These are phyloP conservation scores for Abramis brama DNA, from an alignment of 2,113 vertebrate species.

Conservation along the genomic window DNA sequence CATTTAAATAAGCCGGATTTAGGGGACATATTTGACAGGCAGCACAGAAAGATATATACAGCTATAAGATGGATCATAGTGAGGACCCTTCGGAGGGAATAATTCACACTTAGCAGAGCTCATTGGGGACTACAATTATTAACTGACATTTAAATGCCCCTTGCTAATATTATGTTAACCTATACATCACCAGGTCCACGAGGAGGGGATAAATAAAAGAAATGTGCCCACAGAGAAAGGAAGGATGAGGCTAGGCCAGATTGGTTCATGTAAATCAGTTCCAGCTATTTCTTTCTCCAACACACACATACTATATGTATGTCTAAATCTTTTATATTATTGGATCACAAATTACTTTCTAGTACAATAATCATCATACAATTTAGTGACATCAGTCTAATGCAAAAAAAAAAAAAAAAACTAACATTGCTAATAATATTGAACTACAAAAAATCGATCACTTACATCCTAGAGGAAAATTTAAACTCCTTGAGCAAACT, in stretches of 20 bases:
- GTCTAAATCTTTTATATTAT: background rate
- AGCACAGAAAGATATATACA: conserved; percentile 15
- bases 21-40: conserved; percentile 13
- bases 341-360: background rate
- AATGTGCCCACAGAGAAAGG: background rate
- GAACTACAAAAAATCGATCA: background rate
- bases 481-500: background rate
- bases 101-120: conserved; percentile 27
- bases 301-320: background rate
- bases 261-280: background rate
- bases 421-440: too few relatives aligned
- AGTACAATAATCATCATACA: background rate
- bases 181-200: conserved; percentile 9
- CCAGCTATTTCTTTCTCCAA: background rate
- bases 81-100: conserved; percentile 24
- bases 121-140: conserved; percentile 32
- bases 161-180: conserved; percentile 32
- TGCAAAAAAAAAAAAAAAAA: background rate
- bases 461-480: background rate
- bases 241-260: background rate
- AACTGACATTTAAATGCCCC: conserved; percentile 37
- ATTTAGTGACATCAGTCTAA: background rate
- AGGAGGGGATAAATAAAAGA: conserved; percentile 28
- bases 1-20: conserved; percentile 33
- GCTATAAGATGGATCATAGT: conserved; percentile 23